Conservation (phyloP, 2,797 vertebrate species). For the Channa striata region DNA sequence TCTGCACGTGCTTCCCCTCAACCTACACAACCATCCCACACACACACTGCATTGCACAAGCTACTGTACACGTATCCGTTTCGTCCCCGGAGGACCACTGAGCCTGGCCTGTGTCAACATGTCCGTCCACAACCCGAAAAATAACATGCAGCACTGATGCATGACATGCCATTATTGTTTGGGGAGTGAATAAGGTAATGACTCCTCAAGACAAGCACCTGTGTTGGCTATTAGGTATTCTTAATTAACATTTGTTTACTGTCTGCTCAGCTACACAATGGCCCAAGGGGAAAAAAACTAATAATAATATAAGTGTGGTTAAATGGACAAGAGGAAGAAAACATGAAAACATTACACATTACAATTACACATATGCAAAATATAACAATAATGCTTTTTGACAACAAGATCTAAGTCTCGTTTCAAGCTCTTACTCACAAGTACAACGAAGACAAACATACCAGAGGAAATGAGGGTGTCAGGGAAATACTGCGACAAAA, state of each 20-base stretch:
- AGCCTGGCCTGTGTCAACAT: constrained; percentile 35
- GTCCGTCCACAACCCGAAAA: constrained; percentile 36
- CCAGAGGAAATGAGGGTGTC: neutral
- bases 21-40: too few species aligned
- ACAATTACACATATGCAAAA: too few species aligned
- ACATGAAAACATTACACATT: neutral
- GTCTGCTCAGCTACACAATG: constrained; percentile 13
- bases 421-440: constrained; percentile 4
- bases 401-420: neutral
- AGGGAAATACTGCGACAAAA: neutral
- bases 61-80: constrained; percentile 45
- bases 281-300: neutral
- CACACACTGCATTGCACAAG: constrained; percentile 32
- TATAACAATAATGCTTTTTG: neutral
- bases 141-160: constrained; percentile 37
- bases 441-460: constrained; percentile 4
- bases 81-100: constrained; percentile 42
- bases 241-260: constrained; percentile 55
- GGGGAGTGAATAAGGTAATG: constrained; percentile 35
- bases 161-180: constrained; percentile 26
- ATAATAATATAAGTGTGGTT: constrained; percentile 7
- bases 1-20: constrained; percentile 12
- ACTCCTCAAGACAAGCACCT: constrained; percentile 12
- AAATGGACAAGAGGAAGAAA: constrained; percentile 28
- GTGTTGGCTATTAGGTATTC: constrained; percentile 32